Evolutionary conservation across 2,113 vertebrate species (phyloP).

Genomic region (Merops nubicus): DNA sequence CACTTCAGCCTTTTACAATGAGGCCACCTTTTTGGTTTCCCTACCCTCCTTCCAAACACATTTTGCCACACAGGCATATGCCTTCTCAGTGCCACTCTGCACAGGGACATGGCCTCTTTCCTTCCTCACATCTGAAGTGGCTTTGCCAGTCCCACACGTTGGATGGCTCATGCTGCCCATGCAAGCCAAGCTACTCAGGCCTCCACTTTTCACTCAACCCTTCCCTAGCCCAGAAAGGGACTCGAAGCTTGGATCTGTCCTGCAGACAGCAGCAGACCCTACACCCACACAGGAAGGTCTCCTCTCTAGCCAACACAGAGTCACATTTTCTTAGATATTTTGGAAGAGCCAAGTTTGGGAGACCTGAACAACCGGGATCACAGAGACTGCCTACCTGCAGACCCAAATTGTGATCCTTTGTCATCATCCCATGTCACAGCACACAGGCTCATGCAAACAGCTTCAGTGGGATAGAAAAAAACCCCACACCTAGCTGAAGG

Average conservation of each 20-base stretch:
- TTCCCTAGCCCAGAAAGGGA: not conserved
- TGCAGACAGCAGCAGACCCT: not conserved
- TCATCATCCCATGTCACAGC: fast-evolving
- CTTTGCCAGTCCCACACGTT: not conserved
- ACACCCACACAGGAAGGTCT: not conserved
- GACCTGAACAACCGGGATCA: not conserved
- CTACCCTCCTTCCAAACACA: not conserved
- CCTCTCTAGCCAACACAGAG: not conserved
- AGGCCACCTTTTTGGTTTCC: not conserved
- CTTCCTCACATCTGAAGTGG: not conserved
- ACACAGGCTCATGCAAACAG: not conserved
- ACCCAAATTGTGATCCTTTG: not conserved
- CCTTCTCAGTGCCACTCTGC: not conserved
- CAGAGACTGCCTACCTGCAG: not conserved
- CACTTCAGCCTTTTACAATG: not conserved
- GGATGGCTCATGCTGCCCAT: not conserved
- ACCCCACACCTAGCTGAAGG: not conserved
- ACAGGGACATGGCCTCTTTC: fast-evolving
- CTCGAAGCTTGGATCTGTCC: not conserved
- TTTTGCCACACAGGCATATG: fast-evolving
- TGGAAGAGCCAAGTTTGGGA: not conserved
- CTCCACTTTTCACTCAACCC: not conserved
- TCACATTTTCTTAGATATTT: not conserved
- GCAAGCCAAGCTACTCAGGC: not conserved
- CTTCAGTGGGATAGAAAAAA: not conserved